Base-by-base conservation (phyloP, 2,797 vertebrate species). In the Propithecus deckenii region DNA sequence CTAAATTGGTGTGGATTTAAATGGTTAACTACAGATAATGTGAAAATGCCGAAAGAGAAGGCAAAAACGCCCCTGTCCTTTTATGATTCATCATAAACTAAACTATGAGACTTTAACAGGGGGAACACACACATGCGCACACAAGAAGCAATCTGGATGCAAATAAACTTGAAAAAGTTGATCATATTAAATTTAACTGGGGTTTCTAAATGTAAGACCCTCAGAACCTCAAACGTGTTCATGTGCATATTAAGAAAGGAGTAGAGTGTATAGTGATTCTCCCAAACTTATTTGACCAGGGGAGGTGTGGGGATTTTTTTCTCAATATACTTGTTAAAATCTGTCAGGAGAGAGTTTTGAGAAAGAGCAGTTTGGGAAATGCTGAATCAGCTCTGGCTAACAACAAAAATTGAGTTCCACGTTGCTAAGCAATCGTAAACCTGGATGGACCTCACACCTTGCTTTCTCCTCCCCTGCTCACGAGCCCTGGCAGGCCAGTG, bases 141-240 rank as follows among this genome's bases (percentile, higher is more conserved):
- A 22, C 5, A 13, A 2, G 67, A 13, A 88, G 23, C 57, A 95
- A 65, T 75, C n/a, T 25, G 38, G 61, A 88, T 52, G 41, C 48
- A 90, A 92, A 63, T 89, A 84, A 38, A 15, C 83, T 87, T 86
- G 43, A 89, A 91, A 93, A 86, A 78, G 23, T 50, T 69, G 38
- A 75, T 25, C 25, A 76, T 5, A 57, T 25, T 71, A 85, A 87
- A 88, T 94, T 91, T 94, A 90, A 81, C 72, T 71, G 78, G 43
- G 8, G 72, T 89, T 85, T 90, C 55, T 55, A 57, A 65, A n/a
- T 65, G 23, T 80, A 80, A 95, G 22, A 63, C 28, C 72, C 59
- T 92, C 35, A 90, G 75, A 95, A 83, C 71, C 78, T 91, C 43
- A 79, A 35, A 28, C 61, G 61, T 75, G 32, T 61, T 65, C 10